phyloP scores from a whole-genome alignment of 2,888 invertebrate genomes.

The Latrodectus elegans region DNA sequence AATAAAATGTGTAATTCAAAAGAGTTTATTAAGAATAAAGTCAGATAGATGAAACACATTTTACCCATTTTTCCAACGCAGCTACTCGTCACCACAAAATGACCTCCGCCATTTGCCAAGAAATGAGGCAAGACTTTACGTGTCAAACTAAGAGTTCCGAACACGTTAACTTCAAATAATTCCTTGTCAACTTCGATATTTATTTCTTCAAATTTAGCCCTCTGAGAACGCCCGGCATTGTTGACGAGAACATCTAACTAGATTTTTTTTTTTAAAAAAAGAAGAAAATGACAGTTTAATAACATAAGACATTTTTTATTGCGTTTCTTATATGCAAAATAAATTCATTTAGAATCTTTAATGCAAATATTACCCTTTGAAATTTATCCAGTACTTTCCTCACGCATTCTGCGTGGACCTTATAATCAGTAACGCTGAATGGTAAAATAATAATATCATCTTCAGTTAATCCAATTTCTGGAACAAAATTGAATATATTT shows the following conservation, averaged over 20 bases:
- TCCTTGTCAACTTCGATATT: slow-evolving; percentile 83
- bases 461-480: slow-evolving; percentile 42
- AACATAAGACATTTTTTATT: background rate
- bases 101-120: slow-evolving; percentile 78
- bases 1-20: no score
- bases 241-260: slow-evolving; percentile 85
- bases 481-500: background rate
- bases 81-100: slow-evolving; percentile 85
- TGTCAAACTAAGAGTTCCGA: slow-evolving; percentile 82
- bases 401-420: slow-evolving; percentile 80
- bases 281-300: background rate
- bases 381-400: slow-evolving; percentile 81
- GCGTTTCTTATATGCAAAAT: background rate
- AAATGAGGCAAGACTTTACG: slow-evolving; percentile 82
- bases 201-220: slow-evolving; percentile 83
- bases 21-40: no score
- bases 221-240: slow-evolving; percentile 87
- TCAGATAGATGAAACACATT: background rate
- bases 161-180: slow-evolving; percentile 86
- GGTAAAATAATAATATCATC: slow-evolving; percentile 80
- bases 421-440: slow-evolving; percentile 81
- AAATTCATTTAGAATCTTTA: background rate
- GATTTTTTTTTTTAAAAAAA: background rate
- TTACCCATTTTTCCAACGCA: slow-evolving; percentile 81
- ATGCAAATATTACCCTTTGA: slow-evolving; percentile 74